Conservation (phyloP, 1,140 invertebrate species). For the Zaprionus taronus region DNA sequence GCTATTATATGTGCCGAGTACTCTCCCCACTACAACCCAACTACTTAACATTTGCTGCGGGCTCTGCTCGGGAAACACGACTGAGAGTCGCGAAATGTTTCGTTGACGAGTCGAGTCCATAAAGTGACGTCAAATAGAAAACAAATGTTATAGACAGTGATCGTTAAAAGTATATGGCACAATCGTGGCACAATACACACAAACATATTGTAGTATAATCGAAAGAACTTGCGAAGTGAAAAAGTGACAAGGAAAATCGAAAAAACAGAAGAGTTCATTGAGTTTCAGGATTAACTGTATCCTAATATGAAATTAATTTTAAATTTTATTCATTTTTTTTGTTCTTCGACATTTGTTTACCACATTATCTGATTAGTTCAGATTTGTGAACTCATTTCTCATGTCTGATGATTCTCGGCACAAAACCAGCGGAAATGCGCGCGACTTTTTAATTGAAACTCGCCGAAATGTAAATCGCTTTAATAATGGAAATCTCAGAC, state of each 20-base stretch:
- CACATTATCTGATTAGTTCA: not conserved
- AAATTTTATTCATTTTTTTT: not conserved
- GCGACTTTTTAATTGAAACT: constrained; percentile 80
- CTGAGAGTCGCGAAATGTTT: not conserved
- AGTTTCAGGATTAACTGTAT: too few species aligned
- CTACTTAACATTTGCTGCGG: constrained; percentile 38
- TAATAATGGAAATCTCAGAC: constrained; percentile 62
- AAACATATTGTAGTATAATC: not conserved
- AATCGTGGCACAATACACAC: not conserved
- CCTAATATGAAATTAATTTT: not conserved
- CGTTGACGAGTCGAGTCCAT: not conserved
- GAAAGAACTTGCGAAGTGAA: not conserved
- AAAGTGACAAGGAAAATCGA: not conserved
- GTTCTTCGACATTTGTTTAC: not conserved
- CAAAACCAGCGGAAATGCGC: constrained; percentile 67
- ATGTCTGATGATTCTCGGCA: not conserved
- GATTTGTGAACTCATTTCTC: constrained; percentile 8
- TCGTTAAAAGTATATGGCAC: not conserved
- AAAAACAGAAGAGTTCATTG: not conserved
- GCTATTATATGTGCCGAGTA: constrained; percentile 2
- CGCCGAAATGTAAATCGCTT: constrained; percentile 70
- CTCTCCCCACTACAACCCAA: not conserved
- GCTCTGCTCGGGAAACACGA: not conserved
- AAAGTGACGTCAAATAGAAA: constrained; percentile 1
- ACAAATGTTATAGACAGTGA: constrained; percentile 1